Evolutionary conservation across 2,888 invertebrate genomes (phyloP).

Genomic region (Mimumesa dahlbomi): DNA sequence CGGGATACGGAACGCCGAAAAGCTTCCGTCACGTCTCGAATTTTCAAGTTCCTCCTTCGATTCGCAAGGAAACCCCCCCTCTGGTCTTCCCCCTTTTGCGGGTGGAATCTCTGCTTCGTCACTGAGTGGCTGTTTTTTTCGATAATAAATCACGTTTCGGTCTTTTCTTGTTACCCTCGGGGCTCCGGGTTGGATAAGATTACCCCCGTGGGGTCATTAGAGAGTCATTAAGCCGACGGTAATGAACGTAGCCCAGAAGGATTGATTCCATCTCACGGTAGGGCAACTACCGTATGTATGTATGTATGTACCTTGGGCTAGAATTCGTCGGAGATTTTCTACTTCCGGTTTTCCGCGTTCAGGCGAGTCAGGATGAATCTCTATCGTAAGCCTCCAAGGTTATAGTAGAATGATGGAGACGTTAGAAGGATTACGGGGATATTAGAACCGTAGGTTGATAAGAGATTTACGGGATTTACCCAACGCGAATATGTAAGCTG

Average conservation of each 20-base stretch:
- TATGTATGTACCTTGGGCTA: too few species aligned
- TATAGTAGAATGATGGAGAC: too few species aligned
- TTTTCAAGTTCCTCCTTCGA: slow-evolving; percentile 14
- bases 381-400: too few species aligned
- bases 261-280: slow-evolving; percentile 54
- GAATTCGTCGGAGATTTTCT: too few species aligned
- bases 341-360: too few species aligned
- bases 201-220: slow-evolving; percentile 61
- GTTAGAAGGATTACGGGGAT: too few species aligned
- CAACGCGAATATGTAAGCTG: too few species aligned
- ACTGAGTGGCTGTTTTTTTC: slow-evolving; percentile 37
- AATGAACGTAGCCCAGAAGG: slow-evolving; percentile 67
- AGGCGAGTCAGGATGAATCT: slow-evolving; percentile 32
- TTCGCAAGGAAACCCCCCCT: neutral
- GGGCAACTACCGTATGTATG: slow-evolving; percentile 4
- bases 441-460: too few species aligned
- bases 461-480: too few species aligned
- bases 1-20: slow-evolving; percentile 19
- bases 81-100: too few species aligned
- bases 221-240: slow-evolving; percentile 67
- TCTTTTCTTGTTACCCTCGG: slow-evolving; percentile 54
- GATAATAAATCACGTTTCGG: slow-evolving; percentile 70
- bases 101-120: slow-evolving; percentile 50
- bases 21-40: slow-evolving; percentile 30
- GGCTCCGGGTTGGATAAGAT: slow-evolving; percentile 59